Conservation (phyloP, 1,140 invertebrate genomes). For the Panonychus citri region DNA sequence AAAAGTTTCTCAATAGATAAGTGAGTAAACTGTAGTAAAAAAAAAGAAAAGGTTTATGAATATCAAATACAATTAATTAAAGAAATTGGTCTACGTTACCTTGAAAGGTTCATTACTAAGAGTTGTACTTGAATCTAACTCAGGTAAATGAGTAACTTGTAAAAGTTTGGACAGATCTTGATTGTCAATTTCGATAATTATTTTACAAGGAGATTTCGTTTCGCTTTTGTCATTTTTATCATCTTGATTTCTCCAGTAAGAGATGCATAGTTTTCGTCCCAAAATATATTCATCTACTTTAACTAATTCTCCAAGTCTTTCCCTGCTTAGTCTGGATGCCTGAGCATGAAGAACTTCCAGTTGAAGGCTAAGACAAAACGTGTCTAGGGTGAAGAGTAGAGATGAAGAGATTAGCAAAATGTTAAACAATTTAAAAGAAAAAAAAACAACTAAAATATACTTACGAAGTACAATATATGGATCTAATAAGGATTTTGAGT, state of each 20-base stretch:
- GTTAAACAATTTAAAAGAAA: no score
- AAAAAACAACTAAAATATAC: background rate
- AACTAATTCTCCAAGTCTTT: constrained; percentile 67
- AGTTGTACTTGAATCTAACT: constrained; percentile 37
- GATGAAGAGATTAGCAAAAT: no score
- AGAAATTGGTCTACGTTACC: constrained; percentile 20
- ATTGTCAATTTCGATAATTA: constrained; percentile 67
- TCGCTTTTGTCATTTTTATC: background rate
- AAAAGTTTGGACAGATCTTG: constrained; percentile 53
- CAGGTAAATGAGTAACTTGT: constrained; percentile 62
- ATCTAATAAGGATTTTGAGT: constrained; percentile 51
- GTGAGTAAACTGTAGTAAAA: constrained; percentile 42
- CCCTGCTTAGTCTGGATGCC: constrained; percentile 57
- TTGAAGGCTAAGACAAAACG: constrained; percentile 83
- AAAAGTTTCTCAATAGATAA: constrained; percentile 79
- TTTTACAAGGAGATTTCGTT: constrained; percentile 37
- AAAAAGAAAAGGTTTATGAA: constrained; percentile 7
- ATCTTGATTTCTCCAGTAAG: constrained; percentile 57
- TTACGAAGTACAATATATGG: constrained; percentile 55
- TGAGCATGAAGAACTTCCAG: constrained; percentile 86
- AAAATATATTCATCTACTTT: constrained; percentile 76
- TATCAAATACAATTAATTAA: constrained; percentile 9
- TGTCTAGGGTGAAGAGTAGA: no score
- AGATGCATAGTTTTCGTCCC: constrained; percentile 62
- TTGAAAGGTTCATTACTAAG: constrained; percentile 24